A percentile compares a stretch with the other conserved stretches of the same genome.
These are phyloP conservation scores for Conopomorpha cramerella DNA, from an alignment of 1,140 invertebrate genomes.

Conservation along the genomic window DNA sequence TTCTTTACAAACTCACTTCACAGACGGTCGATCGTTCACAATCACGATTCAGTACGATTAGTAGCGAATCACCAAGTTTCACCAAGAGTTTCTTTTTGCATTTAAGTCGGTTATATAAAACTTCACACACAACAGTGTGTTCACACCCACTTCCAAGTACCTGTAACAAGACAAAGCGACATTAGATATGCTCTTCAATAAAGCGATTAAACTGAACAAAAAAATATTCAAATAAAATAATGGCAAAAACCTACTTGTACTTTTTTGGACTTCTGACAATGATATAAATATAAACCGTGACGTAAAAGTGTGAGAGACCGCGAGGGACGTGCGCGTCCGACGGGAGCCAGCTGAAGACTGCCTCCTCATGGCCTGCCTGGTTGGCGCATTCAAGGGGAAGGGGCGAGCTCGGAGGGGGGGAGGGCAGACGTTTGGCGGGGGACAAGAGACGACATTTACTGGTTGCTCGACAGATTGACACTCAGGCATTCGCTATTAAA, in stretches of 20 bases:
- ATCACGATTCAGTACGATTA: slow-evolving; percentile 10
- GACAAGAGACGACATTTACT: too few relatives aligned
- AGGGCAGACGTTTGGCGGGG: slow-evolving; percentile 19
- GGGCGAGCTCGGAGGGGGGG: slow-evolving; percentile 26
- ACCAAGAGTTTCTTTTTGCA: slow-evolving; percentile 31
- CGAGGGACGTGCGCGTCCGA: slow-evolving; percentile 15
- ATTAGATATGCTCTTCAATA: slow-evolving; percentile 22
- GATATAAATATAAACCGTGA: slow-evolving; percentile 38
- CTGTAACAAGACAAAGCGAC: slow-evolving; percentile 56
- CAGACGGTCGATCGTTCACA: slow-evolving; percentile 21
- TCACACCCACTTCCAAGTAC: slow-evolving; percentile 55
- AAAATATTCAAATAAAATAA: too few relatives aligned
- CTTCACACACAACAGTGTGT: slow-evolving; percentile 47
- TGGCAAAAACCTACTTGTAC: slow-evolving; percentile 35
- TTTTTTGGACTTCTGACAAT: too few relatives aligned
- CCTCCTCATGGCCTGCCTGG: too few relatives aligned
- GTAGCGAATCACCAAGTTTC: slow-evolving; percentile 17
- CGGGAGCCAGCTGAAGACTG: too few relatives aligned
- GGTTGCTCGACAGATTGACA: slow-evolving; percentile 54
- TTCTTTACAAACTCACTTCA: slow-evolving; percentile 13
- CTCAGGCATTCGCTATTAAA: background rate
- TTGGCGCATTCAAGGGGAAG: slow-evolving; percentile 26
- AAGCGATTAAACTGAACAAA: too few relatives aligned
- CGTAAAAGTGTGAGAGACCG: slow-evolving; percentile 25
- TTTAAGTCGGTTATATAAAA: slow-evolving; percentile 49